Percentiles rank a stretch among this genome's conserved stretches.
Evolutionary conservation across 2,888 invertebrate species (phyloP).

Genomic region (Hirtodrosophila duncani): DNA sequence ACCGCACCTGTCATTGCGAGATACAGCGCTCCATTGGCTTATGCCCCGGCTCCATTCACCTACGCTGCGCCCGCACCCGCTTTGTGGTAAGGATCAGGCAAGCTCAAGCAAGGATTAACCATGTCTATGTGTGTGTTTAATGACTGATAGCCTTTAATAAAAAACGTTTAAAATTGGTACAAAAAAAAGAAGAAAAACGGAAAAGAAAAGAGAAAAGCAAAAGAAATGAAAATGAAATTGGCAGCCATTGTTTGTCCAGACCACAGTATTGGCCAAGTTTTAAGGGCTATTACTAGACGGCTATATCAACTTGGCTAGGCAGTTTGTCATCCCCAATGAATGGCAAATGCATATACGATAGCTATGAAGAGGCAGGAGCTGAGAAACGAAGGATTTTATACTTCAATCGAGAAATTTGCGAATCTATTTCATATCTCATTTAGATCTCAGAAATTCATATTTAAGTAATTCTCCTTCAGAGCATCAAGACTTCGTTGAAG

Average conservation of each 20-base stretch:
- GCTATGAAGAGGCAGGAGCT: too few relatives aligned
- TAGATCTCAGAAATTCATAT: too few relatives aligned
- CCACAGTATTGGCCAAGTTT: neutral
- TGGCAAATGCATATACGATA: too few relatives aligned
- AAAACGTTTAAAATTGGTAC: slow-evolving; percentile 41
- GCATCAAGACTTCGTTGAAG: too few relatives aligned
- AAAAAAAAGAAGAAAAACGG: slow-evolving; percentile 24
- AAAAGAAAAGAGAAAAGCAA: neutral
- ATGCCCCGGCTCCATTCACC: slow-evolving; percentile 42
- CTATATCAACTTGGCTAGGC: neutral
- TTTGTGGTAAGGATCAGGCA: slow-evolving; percentile 43
- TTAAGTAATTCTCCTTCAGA: too few relatives aligned
- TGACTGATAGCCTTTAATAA: slow-evolving; percentile 67
- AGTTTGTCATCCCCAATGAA: slow-evolving; percentile 2
- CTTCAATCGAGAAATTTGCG: too few relatives aligned
- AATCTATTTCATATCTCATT: too few relatives aligned
- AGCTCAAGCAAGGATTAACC: slow-evolving; percentile 30
- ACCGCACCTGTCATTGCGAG: slow-evolving; percentile 44
- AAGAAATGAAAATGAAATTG: neutral
- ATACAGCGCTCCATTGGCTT: slow-evolving; percentile 45
- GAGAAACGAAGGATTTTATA: too few relatives aligned
- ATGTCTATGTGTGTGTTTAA: slow-evolving; percentile 25
- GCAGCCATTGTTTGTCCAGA: slow-evolving; percentile 32
- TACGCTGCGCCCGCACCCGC: slow-evolving; percentile 56
- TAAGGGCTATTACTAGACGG: neutral